A percentile compares a stretch with the other conserved stretches of the same genome.
These are phyloP conservation scores for Syngnathus scovelli DNA, from an alignment of 2,113 vertebrate species.

Conservation along the genomic window DNA sequence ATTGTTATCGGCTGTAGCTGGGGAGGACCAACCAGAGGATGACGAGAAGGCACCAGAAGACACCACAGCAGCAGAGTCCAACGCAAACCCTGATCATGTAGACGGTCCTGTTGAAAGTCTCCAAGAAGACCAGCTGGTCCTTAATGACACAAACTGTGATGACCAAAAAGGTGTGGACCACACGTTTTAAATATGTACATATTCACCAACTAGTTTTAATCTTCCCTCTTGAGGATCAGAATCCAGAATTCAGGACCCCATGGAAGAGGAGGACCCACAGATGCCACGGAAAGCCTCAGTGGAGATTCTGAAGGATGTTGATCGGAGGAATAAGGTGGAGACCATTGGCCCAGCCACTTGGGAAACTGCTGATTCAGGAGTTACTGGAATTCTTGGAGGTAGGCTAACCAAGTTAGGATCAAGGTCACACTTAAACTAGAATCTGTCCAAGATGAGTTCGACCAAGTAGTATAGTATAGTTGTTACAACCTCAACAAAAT, in stretches of 20 bases:
- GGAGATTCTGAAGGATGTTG: neutral
- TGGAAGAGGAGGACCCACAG: neutral
- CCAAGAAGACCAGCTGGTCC: neutral
- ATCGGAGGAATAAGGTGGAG: slow-evolving; percentile 9
- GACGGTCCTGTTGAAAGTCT: neutral
- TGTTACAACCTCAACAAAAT: too few species aligned
- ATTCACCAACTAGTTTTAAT: neutral
- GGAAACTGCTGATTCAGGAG: neutral
- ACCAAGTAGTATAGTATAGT: too few species aligned
- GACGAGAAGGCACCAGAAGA: neutral
- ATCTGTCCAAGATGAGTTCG: neutral
- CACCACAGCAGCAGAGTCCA: neutral
- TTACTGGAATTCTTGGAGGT: slow-evolving; percentile 1
- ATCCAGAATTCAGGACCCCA: neutral
- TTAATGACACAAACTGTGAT: neutral
- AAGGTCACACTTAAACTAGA: neutral
- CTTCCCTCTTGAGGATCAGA: neutral
- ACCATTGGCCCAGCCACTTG: slow-evolving; percentile 1
- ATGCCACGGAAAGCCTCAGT: neutral
- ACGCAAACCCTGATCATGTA: neutral
- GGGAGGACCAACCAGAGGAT: neutral
- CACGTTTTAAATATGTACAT: neutral
- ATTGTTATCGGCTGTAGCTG: neutral
- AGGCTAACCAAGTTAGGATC: neutral
- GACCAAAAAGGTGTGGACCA: neutral